A percentile compares a stretch with the other conserved stretches of the same genome.
These are phyloP conservation scores for Astropecten irregularis DNA, from an alignment of 53 echinoderm and acorn worm species.

Conservation along the genomic window DNA sequence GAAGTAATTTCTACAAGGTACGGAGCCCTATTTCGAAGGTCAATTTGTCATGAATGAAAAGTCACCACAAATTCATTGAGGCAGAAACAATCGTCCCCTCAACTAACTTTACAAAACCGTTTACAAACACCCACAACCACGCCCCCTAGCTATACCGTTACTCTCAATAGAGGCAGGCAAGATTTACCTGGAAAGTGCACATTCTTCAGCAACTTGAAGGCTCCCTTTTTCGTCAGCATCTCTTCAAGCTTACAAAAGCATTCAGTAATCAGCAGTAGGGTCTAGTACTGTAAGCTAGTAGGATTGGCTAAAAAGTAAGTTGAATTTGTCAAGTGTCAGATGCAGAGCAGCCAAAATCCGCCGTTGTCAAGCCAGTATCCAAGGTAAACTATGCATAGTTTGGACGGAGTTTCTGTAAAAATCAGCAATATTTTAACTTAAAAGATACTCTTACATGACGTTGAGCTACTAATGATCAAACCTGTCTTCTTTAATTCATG, in stretches of 20 bases:
- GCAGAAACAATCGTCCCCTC: too few species aligned
- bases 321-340: too few species aligned
- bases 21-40: too few species aligned
- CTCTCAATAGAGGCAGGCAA: too few species aligned
- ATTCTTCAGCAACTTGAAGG: slow-evolving; percentile 59
- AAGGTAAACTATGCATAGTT: slow-evolving; percentile 20
- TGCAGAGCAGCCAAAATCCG: neutral
- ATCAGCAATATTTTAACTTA: neutral
- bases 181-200: slow-evolving; percentile 73
- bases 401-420: neutral
- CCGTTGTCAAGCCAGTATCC: slow-evolving; percentile 52
- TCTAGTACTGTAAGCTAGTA: too few species aligned
- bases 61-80: too few species aligned
- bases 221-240: slow-evolving; percentile 75
- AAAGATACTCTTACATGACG: neutral
- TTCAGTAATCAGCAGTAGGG: neutral
- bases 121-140: too few species aligned
- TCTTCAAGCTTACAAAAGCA: neutral
- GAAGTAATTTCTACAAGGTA: too few species aligned
- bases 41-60: too few species aligned
- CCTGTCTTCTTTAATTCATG: neutral
- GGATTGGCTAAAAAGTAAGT: too few species aligned
- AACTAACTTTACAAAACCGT: too few species aligned
- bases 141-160: too few species aligned
- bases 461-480: neutral